Conservation (phyloP, 2,797 vertebrate genomes). For the Eurystomus glaucurus region DNA sequence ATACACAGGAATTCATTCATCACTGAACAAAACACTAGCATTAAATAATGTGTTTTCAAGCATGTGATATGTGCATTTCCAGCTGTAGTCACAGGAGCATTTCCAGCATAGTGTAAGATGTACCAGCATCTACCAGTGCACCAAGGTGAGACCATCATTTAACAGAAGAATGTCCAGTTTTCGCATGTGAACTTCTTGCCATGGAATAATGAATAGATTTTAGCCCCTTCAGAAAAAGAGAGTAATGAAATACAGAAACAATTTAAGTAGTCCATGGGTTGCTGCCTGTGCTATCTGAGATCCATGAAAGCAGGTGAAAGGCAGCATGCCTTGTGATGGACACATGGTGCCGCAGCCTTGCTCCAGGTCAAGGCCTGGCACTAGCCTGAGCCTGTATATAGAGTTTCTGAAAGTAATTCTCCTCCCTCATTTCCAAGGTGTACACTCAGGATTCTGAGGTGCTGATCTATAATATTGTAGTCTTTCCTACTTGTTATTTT, state of each 20-base stretch:
- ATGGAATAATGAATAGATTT: not conserved
- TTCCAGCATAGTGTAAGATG: not conserved
- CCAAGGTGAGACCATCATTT: not conserved
- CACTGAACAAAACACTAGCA: not conserved
- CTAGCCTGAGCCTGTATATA: not conserved
- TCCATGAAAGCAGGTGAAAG: not conserved
- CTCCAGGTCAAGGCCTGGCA: not conserved
- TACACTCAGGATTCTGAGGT: not conserved
- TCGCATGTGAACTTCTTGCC: rapidly evolving
- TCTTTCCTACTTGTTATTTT: not conserved
- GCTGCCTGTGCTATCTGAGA: not conserved
- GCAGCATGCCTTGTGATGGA: not conserved
- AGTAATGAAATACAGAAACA: not conserved
- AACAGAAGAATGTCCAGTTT: not conserved
- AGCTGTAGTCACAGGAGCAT: not conserved
- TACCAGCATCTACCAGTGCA: not conserved
- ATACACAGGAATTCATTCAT: not conserved
- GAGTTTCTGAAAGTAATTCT: not conserved
- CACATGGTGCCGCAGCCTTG: not conserved
- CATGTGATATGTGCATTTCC: not conserved
- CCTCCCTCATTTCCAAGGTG: not conserved
- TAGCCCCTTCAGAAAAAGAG: not conserved
- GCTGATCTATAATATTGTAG: not conserved
- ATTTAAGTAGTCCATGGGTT: not conserved
- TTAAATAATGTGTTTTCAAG: not conserved